Percentiles rank a stretch among this genome's conserved stretches.
Conservation (phyloP, 1,140 invertebrate species). For the Pseudoatta argentina region DNA sequence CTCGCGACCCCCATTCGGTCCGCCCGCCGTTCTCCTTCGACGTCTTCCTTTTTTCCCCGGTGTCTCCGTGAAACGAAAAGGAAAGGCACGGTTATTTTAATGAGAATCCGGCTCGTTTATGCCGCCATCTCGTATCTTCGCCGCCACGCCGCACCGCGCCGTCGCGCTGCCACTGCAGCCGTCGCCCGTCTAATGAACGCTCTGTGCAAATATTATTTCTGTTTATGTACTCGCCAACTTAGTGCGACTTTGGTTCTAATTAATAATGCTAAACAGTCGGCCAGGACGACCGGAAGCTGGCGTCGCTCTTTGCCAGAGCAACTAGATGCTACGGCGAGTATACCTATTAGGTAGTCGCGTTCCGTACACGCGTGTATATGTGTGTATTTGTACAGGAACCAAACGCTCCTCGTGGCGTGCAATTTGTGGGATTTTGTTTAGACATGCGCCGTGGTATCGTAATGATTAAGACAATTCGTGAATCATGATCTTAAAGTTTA, state of each 20-base stretch:
- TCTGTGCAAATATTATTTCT: conserved; percentile 86
- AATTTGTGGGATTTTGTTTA: conserved; percentile 32
- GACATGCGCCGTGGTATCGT: background rate
- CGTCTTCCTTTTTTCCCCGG: conserved; percentile 25
- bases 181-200: conserved; percentile 84
- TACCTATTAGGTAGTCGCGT: conserved; percentile 51
- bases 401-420: conserved; percentile 23
- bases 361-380: conserved; percentile 2
- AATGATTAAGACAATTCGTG: background rate
- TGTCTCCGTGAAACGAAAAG: conserved; percentile 68
- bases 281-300: background rate
- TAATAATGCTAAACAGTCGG: conserved; percentile 85
- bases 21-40: background rate
- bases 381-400: background rate
- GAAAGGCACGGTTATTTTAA: conserved; percentile 84
- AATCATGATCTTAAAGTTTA: background rate
- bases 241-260: conserved; percentile 85
- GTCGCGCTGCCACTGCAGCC: conserved; percentile 38
- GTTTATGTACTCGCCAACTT: conserved; percentile 85
- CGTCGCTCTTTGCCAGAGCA: conserved; percentile 43
- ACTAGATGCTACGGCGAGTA: conserved; percentile 49
- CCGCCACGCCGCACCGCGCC: background rate
- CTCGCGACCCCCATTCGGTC: background rate
- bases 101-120: conserved; percentile 85
- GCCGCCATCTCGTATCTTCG: conserved; percentile 74